These are phyloP conservation scores for Cyphomyrmex costatus DNA, from an alignment of 1,140 invertebrate species.

Conservation along the genomic window DNA sequence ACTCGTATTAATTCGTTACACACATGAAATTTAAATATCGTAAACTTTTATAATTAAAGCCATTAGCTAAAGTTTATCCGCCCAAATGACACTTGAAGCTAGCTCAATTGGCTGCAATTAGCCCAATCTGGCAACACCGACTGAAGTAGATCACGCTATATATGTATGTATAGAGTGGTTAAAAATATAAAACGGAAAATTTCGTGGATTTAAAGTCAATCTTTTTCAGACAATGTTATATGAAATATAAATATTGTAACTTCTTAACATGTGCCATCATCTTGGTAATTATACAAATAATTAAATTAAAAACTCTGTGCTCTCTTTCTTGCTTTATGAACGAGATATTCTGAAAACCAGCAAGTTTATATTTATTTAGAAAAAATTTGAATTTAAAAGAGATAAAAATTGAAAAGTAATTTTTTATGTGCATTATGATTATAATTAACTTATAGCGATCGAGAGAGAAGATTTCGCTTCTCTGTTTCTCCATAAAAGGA, in stretches of 20 bases:
- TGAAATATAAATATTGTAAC: background rate
- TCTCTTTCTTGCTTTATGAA: background rate
- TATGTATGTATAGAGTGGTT: background rate
- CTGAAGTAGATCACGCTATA: background rate
- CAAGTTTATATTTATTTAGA: background rate
- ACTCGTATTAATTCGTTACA: too few relatives aligned
- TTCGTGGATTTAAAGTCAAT: background rate
- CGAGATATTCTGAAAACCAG: background rate
- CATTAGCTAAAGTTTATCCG: too few relatives aligned
- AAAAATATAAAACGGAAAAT: conserved; percentile 11
- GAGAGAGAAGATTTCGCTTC: background rate
- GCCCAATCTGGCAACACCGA: too few relatives aligned
- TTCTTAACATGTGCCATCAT: background rate
- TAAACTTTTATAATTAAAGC: too few relatives aligned
- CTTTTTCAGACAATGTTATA: background rate
- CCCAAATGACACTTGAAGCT: too few relatives aligned
- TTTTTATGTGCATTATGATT: background rate
- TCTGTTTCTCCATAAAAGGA: background rate
- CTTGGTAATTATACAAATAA: background rate
- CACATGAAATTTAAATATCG: too few relatives aligned
- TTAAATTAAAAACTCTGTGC: background rate
- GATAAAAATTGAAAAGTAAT: background rate
- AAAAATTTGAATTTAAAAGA: conserved; percentile 1
- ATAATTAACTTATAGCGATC: background rate
- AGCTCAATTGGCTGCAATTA: too few relatives aligned